Conservation (phyloP, 2,888 invertebrate species). For the Phragmatobia fuliginosa region DNA sequence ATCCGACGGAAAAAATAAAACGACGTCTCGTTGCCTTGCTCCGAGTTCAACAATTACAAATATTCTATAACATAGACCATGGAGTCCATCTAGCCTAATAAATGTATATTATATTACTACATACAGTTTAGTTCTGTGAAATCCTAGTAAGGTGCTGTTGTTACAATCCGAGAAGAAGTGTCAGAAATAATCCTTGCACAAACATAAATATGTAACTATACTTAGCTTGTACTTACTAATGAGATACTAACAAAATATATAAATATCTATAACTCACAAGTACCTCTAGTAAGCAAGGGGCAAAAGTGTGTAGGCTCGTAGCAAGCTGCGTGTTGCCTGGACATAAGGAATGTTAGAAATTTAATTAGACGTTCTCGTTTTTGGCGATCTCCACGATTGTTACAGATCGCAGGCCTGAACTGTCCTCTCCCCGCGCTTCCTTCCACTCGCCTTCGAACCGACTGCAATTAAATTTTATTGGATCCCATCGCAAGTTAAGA, state of each 20-base stretch:
- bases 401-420: slow-evolving; percentile 8
- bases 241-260: too few relatives aligned
- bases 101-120: too few relatives aligned
- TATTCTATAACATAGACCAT: not conserved
- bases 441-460: slow-evolving; percentile 7
- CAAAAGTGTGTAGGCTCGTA: not conserved
- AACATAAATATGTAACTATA: too few relatives aligned
- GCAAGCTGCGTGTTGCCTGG: slow-evolving; percentile 13
- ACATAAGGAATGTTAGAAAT: slow-evolving; percentile 59
- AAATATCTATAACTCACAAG: not conserved
- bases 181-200: too few relatives aligned
- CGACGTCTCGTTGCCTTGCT: too few relatives aligned
- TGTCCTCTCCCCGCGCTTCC: slow-evolving; percentile 2
- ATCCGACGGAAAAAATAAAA: too few relatives aligned
- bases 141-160: too few relatives aligned
- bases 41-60: not conserved
- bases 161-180: not conserved
- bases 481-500: slow-evolving; percentile 51
- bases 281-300: not conserved
- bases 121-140: not conserved
- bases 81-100: not conserved
- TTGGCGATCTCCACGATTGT: slow-evolving; percentile 29
- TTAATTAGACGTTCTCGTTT: slow-evolving; percentile 59
- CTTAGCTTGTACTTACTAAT: too few relatives aligned
- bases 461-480: slow-evolving; percentile 55